Evolutionary conservation across 2,113 vertebrate species (phyloP), one percentile per base, ranked within the genome.

Genomic region (Otis tarda): DNA sequence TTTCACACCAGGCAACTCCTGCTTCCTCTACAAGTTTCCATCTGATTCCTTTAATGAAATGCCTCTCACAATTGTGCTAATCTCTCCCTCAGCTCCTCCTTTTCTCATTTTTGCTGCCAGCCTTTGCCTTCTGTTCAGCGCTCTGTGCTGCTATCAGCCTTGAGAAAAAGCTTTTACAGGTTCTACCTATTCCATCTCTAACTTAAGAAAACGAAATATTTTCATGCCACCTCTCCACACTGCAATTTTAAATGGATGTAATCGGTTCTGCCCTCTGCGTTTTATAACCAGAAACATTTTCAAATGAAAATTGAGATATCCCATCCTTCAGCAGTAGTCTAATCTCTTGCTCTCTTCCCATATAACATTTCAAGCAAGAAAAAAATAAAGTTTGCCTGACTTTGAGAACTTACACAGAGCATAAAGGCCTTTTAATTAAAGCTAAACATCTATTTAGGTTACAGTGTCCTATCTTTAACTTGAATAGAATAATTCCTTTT

Each of bases 361-460:
- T 27, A 12, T 7, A 69, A 61, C 3, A 7, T 77, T 90, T 89
- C 73, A 82, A 96, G 81, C 41, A 53, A 20, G 6, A 6, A 45
- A 30, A 64, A 70, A 39, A 71, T 65, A 81, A 95, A 96, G 76
- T 95, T 95, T 82, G 33, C 65, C 85, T 94, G 94, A 96, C 95
- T 97, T 96, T 96, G 94, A 93, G 85, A 97, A 96, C 70, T 94
- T 84, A 73, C 56, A 65, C 55, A 17, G n/a, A 31, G 71, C 78
- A 89, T 49, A 80, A 76, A 95, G 75, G 63, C 59, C 7, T 91
- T 47, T 96, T 97, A 97, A 95, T 93, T 97, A 93, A 94, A 95
- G 77, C 85, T 63, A 96, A 93, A 77, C 60, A 39, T 76, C 89
- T 96, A 94, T 95, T 97, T 95, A 68, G 94, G 95, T 97, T 96